These are phyloP conservation scores for Cynodonichthys magdalenae DNA, from an alignment of 2,797 vertebrate genomes.

Conservation along the genomic window DNA sequence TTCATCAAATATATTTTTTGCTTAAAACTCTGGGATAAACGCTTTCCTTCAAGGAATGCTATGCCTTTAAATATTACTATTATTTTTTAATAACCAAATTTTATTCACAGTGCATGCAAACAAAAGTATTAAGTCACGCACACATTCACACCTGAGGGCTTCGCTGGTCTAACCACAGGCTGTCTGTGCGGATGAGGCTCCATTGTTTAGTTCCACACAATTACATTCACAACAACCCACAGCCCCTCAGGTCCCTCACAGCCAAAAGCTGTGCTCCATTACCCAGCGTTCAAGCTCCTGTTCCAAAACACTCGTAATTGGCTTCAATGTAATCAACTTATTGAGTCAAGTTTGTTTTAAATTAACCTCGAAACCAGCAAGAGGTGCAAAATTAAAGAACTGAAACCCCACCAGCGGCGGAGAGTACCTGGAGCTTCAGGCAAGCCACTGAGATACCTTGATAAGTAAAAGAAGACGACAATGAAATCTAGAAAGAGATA, in stretches of 20 bases:
- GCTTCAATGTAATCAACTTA: constrained; percentile 67
- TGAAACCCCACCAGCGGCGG: constrained; percentile 4
- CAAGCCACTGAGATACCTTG: constrained; percentile 15
- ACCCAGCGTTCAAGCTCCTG: constrained; percentile 40
- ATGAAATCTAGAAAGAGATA: constrained; percentile 14
- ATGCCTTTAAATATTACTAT: too few relatives aligned
- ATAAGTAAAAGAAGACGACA: constrained; percentile 5
- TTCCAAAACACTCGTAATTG: constrained; percentile 66
- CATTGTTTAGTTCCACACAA: constrained; percentile 77
- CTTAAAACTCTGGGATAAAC: too few relatives aligned
- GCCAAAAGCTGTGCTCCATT: constrained; percentile 63
- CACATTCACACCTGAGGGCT: constrained; percentile 19
- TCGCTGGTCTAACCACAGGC: constrained; percentile 38
- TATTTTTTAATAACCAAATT: constrained; percentile 20
- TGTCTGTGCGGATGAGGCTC: constrained; percentile 50
- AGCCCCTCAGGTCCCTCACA: constrained; percentile 56
- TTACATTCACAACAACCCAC: constrained; percentile 74
- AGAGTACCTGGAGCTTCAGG: constrained; percentile 15
- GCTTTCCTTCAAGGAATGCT: too few relatives aligned
- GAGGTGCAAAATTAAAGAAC: constrained; percentile 26
- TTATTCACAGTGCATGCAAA: constrained; percentile 5
- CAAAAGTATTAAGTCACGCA: constrained; percentile 19
- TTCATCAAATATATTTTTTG: too few relatives aligned
- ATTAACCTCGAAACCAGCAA: constrained; percentile 41
- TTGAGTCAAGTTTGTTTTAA: constrained; percentile 52